These are phyloP conservation scores for Phodopus roborovskii DNA, from an alignment of 2,113 vertebrate species.

Conservation along the genomic window DNA sequence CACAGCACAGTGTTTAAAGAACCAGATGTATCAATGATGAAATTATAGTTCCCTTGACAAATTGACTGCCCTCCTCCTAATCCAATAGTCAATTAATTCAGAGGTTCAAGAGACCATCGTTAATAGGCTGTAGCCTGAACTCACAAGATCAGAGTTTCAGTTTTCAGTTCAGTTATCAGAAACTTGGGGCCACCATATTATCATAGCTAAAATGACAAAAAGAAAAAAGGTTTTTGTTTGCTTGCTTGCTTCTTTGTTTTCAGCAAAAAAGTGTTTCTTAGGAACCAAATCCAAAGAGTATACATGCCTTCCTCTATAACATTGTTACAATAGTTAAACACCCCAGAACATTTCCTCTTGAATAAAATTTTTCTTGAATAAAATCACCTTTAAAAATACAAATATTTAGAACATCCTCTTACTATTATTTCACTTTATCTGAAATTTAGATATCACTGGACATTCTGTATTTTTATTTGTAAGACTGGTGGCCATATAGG, in stretches of 20 bases:
- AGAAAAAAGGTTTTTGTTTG: not conserved
- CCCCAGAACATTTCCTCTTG: not conserved
- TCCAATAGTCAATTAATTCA: slow-evolving; percentile 71
- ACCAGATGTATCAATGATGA: slow-evolving; percentile 59
- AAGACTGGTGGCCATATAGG: not conserved
- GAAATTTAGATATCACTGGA: slow-evolving; percentile 36
- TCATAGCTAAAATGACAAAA: slow-evolving; percentile 47
- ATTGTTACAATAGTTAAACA: not conserved
- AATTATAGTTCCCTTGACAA: slow-evolving; percentile 73
- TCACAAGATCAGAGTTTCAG: slow-evolving; percentile 66
- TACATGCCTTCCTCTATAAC: not conserved
- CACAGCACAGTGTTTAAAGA: slow-evolving; percentile 19
- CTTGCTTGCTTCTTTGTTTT: not conserved
- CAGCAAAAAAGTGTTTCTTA: not conserved
- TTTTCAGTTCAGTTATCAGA: slow-evolving; percentile 73
- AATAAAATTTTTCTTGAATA: not conserved
- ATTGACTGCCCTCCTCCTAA: slow-evolving; percentile 55
- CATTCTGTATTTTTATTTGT: slow-evolving; percentile 18
- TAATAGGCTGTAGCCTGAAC: slow-evolving; percentile 51
- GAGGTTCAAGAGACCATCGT: slow-evolving; percentile 4
- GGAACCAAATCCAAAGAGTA: slow-evolving; percentile 24
- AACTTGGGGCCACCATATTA: slow-evolving; percentile 48
- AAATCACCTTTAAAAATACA: slow-evolving; percentile 36
- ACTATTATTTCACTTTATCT: slow-evolving; percentile 21
- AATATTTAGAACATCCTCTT: not conserved